Percentiles rank a stretch among this genome's conserved stretches.
Evolutionary conservation across 2,797 vertebrate species (phyloP).

Genomic region (Myotis daubentonii): DNA sequence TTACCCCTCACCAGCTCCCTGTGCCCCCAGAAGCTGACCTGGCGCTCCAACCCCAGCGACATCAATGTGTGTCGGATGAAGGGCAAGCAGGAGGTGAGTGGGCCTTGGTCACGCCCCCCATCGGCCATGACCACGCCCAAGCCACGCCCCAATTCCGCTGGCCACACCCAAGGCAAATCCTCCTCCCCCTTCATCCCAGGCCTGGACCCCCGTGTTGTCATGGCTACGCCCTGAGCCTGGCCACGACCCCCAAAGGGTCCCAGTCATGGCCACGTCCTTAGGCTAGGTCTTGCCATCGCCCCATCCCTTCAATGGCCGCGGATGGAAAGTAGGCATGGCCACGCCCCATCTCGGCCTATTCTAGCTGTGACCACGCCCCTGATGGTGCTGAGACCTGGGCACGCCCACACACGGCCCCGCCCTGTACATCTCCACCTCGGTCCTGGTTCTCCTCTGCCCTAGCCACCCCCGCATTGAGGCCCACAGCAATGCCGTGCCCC

Average conservation of each 20-base stretch:
- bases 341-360: not conserved
- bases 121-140: not conserved
- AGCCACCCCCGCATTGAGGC: not conserved
- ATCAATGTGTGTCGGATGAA: conserved; percentile 98
- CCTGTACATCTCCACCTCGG: fast-evolving
- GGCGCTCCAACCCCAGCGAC: conserved; percentile 95
- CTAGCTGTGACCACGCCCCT: not conserved
- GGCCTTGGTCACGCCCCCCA: not conserved
- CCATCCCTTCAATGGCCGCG: not conserved
- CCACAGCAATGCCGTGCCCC: not conserved
- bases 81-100: conserved; percentile 94
- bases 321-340: not conserved
- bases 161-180: not conserved
- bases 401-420: not conserved
- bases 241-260: not conserved
- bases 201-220: fast-evolving
- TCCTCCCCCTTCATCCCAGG: fast-evolving
- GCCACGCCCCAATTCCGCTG: not conserved
- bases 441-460: not conserved
- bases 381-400: fast-evolving
- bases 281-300: not conserved
- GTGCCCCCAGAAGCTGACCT: conserved; percentile 92
- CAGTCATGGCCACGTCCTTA: not conserved
- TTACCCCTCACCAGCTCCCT: conserved; percentile 21
- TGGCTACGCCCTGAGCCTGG: not conserved